These are phyloP conservation scores for Phaethon lepturus DNA, from an alignment of 2,113 vertebrate species.

Conservation along the genomic window DNA sequence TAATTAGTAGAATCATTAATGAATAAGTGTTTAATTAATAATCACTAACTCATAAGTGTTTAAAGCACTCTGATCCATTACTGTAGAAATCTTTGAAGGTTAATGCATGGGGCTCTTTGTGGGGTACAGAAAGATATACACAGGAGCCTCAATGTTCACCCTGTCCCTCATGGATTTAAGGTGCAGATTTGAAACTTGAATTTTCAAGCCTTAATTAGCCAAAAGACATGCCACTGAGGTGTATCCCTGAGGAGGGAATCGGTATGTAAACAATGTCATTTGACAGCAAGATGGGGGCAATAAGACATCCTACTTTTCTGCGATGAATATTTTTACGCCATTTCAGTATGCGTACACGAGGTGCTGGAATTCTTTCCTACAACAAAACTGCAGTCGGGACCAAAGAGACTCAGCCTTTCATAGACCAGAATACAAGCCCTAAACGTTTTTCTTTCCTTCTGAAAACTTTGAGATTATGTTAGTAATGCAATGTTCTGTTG, in stretches of 20 bases:
- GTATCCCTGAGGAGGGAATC: neutral
- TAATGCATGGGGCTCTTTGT: slow-evolving; percentile 1
- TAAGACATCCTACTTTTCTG: neutral
- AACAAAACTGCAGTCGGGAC: neutral
- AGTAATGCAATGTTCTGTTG: neutral
- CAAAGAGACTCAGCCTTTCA: neutral
- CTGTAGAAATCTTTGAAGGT: slow-evolving; percentile 23
- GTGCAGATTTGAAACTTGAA: neutral
- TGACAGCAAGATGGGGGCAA: neutral
- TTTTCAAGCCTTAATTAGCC: neutral
- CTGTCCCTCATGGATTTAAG: neutral
- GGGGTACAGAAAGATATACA: neutral
- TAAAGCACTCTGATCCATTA: neutral
- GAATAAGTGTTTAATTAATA: slow-evolving; percentile 3
- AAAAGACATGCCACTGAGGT: neutral
- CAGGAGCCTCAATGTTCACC: neutral
- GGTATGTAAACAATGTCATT: neutral
- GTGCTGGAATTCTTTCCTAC: neutral
- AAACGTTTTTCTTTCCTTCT: neutral
- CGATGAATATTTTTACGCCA: neutral
- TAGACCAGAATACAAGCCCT: neutral
- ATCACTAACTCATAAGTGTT: no score
- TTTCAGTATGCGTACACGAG: neutral
- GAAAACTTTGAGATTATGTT: neutral
- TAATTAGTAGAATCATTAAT: slow-evolving; percentile 57